These are phyloP conservation scores for Prosapia bicincta DNA, from an alignment of 2,888 invertebrate species.

Conservation along the genomic window DNA sequence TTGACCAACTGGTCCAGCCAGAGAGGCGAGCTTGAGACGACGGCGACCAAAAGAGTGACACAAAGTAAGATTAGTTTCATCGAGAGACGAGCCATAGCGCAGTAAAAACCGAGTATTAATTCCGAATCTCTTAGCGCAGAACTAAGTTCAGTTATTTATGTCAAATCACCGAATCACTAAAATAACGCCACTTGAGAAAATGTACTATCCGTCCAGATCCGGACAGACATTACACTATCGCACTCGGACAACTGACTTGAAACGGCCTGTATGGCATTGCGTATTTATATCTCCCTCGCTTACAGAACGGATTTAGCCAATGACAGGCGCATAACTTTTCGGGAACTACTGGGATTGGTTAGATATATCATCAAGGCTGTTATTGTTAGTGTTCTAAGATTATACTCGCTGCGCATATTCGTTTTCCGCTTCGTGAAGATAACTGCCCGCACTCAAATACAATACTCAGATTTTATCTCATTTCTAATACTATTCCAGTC, in stretches of 20 bases:
- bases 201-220: not conserved
- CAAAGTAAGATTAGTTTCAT: not conserved
- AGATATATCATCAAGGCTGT: not conserved
- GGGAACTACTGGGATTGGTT: not conserved
- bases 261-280: not conserved
- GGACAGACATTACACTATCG: not conserved
- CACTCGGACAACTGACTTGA: not conserved
- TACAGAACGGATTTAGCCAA: not conserved
- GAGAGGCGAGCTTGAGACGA: not conserved
- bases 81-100: not conserved
- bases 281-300: not conserved
- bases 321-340: not conserved
- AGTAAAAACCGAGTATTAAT: not conserved
- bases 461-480: too few species aligned
- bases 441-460: too few species aligned
- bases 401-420: too few species aligned
- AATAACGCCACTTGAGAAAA: not conserved
- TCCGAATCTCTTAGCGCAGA: not conserved
- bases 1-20: constrained; percentile 15
- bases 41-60: not conserved
- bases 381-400: not conserved
- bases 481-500: too few species aligned
- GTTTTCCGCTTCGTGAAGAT: too few species aligned
- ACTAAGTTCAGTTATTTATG: not conserved
- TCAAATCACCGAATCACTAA: too few species aligned